Conservation (phyloP, 2,113 vertebrate genomes). For the Cochlearius cochlearius region DNA sequence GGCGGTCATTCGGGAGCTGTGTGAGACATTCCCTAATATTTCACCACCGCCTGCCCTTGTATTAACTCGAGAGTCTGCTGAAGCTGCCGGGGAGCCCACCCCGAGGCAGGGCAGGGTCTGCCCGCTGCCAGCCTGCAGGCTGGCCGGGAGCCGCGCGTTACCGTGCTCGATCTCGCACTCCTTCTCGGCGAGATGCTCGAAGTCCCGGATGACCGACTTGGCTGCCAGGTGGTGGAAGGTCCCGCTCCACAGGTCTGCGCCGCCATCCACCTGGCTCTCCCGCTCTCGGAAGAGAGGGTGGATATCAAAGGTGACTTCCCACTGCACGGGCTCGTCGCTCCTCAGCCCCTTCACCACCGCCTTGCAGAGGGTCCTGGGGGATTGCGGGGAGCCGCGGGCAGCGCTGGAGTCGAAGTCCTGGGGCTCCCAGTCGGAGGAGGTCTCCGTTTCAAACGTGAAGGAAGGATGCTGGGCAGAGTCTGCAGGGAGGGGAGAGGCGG, state of each 20-base stretch:
- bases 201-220: conserved; percentile 89
- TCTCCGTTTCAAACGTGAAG: conserved; percentile 60
- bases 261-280: conserved; percentile 67
- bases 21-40: background rate
- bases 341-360: conserved; percentile 86
- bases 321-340: conserved; percentile 78
- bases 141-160: conserved; percentile 6
- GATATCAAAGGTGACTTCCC: conserved; percentile 91
- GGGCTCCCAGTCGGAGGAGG: conserved; percentile 46
- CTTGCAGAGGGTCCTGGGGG: conserved; percentile 74
- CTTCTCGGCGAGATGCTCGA: conserved; percentile 87
- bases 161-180: conserved; percentile 92
- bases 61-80: background rate
- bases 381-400: background rate
- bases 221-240: conserved; percentile 95
- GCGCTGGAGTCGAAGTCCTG: background rate
- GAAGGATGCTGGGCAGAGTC: conserved; percentile 77
- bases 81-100: background rate
- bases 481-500: background rate
- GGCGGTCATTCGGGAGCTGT: background rate
- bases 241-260: conserved; percentile 87
- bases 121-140: background rate
- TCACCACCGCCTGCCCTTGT: background rate
- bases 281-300: conserved; percentile 75
- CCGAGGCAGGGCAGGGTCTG: background rate